A percentile compares a stretch with the other conserved stretches of the same genome.
Evolutionary conservation across 1,140 invertebrate genomes (phyloP).

Genomic region (Protaetia brevitarsis): DNA sequence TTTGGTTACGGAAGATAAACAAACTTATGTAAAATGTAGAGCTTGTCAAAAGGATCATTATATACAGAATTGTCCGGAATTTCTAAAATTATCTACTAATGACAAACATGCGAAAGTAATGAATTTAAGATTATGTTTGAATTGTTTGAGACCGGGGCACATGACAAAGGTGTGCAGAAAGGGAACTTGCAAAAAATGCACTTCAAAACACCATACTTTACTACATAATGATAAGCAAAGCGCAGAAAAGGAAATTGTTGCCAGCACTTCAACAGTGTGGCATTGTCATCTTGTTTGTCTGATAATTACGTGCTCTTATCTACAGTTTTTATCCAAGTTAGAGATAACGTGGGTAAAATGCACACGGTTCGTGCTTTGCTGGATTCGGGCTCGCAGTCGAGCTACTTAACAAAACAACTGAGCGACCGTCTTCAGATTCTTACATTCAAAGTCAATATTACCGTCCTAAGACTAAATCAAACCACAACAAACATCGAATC

Average conservation of each 20-base stretch:
- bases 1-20: neutral
- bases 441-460: neutral
- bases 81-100: conserved; percentile 23
- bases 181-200: conserved; percentile 15
- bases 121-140: conserved; percentile 7
- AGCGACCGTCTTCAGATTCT: neutral
- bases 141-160: neutral
- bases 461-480: neutral
- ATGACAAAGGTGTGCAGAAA: neutral
- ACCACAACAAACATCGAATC: neutral
- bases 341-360: neutral
- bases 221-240: neutral
- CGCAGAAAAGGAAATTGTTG: neutral
- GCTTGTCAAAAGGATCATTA: too few relatives aligned
- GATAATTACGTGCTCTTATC: neutral
- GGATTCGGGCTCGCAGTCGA: neutral
- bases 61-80: conserved; percentile 14
- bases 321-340: neutral
- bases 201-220: conserved; percentile 4
- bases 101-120: neutral
- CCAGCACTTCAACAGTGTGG: neutral
- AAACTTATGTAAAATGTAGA: neutral
- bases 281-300: neutral
- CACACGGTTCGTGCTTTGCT: neutral
- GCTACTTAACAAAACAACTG: neutral